Evolutionary conservation across 2,888 invertebrate species (phyloP).

Genomic region (Phaonia tiefii): DNA sequence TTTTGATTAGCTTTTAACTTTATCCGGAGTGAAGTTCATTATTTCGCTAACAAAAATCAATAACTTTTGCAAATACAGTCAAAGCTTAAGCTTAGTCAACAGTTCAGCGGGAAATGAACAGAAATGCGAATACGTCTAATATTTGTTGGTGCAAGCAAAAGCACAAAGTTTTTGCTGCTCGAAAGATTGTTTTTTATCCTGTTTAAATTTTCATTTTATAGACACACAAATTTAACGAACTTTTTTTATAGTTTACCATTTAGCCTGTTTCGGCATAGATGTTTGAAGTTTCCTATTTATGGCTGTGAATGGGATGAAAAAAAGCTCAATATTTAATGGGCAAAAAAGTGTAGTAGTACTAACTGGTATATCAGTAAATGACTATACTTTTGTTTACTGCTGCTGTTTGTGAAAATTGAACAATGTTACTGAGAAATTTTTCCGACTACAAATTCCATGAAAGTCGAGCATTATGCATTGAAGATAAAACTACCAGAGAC

Average conservation of each 20-base stretch:
- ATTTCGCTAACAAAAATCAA: constrained; percentile 55
- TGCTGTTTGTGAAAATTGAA: neutral
- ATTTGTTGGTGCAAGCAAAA: neutral
- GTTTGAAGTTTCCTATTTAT: constrained; percentile 2
- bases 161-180: constrained; percentile 15
- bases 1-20: constrained; percentile 57
- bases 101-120: neutral
- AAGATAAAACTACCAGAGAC: no score
- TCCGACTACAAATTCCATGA: neutral
- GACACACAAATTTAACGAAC: constrained; percentile 29
- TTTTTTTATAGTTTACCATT: constrained; percentile 37
- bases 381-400: neutral
- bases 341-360: neutral
- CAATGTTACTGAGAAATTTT: constrained; percentile 5
- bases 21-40: constrained; percentile 50
- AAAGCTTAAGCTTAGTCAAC: constrained; percentile 24
- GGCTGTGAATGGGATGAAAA: neutral
- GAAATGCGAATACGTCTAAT: neutral
- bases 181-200: neutral
- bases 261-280: constrained; percentile 6
- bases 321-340: constrained; percentile 7
- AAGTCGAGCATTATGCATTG: no score
- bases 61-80: constrained; percentile 46
- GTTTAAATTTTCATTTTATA: constrained; percentile 28
- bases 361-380: constrained; percentile 1